Conservation (phyloP, 1,140 invertebrate genomes). For the Melanaphis sacchari region DNA sequence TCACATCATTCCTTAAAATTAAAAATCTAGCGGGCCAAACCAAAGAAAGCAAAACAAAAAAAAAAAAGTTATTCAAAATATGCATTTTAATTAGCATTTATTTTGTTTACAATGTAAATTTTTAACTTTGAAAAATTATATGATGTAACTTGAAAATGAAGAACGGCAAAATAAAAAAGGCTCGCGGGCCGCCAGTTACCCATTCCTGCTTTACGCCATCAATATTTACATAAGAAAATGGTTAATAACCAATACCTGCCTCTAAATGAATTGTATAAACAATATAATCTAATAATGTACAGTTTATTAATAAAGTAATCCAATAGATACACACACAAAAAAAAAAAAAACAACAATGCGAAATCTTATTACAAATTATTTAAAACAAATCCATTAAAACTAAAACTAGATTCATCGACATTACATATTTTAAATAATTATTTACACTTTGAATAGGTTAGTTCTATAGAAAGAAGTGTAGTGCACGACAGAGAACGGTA, state of each 20-base stretch:
- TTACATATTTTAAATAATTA: not conserved
- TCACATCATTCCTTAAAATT: too few relatives aligned
- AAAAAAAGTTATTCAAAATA: too few relatives aligned
- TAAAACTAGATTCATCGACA: not conserved
- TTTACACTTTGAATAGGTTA: not conserved
- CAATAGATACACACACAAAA: not conserved
- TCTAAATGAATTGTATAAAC: not conserved
- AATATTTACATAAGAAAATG: not conserved
- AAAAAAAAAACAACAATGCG: not conserved
- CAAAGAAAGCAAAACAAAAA: too few relatives aligned
- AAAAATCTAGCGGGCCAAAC: too few relatives aligned
- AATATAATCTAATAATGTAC: not conserved
- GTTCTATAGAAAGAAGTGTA: not conserved
- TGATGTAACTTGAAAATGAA: too few relatives aligned
- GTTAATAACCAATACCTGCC: not conserved
- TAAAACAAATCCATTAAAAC: not conserved
- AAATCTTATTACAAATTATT: not conserved
- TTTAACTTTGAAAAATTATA: too few relatives aligned
- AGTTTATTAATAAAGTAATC: not conserved
- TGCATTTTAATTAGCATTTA: too few relatives aligned
- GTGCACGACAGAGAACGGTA: not conserved
- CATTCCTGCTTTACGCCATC: not conserved
- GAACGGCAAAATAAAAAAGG: too few relatives aligned
- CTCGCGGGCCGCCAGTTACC: too few relatives aligned
- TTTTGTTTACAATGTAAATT: too few relatives aligned